Evolutionary conservation across 2,113 vertebrate genomes (phyloP).

Genomic region (Eulemur macaco): DNA sequence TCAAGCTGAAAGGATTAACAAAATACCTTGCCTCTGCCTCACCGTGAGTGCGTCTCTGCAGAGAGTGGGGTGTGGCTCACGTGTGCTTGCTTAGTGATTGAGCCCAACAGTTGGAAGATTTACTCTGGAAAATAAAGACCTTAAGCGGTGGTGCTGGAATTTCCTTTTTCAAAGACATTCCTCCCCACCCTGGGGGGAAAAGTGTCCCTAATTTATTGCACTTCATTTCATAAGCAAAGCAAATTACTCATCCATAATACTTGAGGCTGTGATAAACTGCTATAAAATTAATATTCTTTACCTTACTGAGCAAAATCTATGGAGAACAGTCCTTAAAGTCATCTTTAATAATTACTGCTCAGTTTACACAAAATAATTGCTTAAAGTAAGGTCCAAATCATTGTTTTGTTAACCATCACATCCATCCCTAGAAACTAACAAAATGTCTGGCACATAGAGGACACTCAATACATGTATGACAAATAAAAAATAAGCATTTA

Average conservation of each 20-base stretch:
- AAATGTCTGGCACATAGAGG: background rate
- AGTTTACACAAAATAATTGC: slow-evolving; percentile 10
- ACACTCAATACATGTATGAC: background rate
- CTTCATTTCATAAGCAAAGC: background rate
- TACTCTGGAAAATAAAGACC: slow-evolving; percentile 69
- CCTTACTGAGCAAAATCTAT: background rate
- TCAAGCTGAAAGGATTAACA: slow-evolving; percentile 71
- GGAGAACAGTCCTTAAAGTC: background rate
- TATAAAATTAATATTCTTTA: slow-evolving; percentile 23
- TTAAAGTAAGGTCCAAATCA: slow-evolving; percentile 12
- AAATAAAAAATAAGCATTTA: slow-evolving; percentile 1
- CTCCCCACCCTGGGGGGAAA: background rate
- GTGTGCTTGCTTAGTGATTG: slow-evolving; percentile 35
- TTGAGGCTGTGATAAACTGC: background rate
- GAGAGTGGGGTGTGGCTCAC: background rate
- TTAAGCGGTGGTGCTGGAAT: slow-evolving; percentile 50
- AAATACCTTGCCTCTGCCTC: slow-evolving; percentile 38
- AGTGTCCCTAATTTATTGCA: background rate
- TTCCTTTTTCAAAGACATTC: slow-evolving; percentile 53
- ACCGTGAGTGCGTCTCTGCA: background rate
- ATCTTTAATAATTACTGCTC: background rate
- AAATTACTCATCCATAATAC: background rate
- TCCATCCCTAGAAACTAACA: background rate
- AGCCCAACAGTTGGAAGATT: slow-evolving; percentile 52
- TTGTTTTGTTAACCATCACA: background rate